phyloP scores from a whole-genome alignment of 2,888 invertebrate species.

The Heliconius sara region DNA sequence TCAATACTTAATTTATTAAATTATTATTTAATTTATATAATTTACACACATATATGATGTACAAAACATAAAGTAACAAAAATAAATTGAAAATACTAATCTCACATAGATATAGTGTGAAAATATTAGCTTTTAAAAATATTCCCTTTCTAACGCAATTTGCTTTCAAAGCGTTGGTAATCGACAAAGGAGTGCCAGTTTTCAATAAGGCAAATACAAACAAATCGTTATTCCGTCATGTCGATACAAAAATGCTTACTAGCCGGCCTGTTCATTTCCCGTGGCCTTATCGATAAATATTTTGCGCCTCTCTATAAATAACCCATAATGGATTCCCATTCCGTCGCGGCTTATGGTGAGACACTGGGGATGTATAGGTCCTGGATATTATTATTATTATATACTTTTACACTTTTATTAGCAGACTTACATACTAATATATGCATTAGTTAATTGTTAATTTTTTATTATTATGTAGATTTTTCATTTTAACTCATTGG shows the following conservation, averaged over 20 bases:
- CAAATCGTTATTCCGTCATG: constrained; percentile 46
- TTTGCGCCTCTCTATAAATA: constrained; percentile 81
- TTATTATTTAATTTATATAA: too few species aligned
- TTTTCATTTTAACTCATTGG: too few species aligned
- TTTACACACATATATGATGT: background rate
- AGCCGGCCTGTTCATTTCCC: constrained; percentile 67
- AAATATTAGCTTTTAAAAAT: background rate
- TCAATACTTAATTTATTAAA: too few species aligned
- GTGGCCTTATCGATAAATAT: constrained; percentile 81
- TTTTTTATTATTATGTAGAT: too few species aligned
- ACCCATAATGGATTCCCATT: constrained; percentile 79
- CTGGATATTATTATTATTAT: constrained; percentile 27
- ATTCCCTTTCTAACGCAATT: background rate
- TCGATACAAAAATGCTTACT: constrained; percentile 48
- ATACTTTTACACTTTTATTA: background rate
- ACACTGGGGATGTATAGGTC: constrained; percentile 34
- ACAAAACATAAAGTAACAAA: background rate
- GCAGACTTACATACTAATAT: background rate
- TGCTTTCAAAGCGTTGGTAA: constrained; percentile 12
- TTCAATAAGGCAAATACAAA: constrained; percentile 32
- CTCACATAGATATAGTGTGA: background rate
- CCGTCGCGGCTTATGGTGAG: constrained; percentile 55
- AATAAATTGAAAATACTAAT: background rate
- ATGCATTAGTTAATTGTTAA: too few species aligned
- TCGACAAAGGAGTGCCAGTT: constrained; percentile 25